Percentiles rank a stretch among this genome's conserved stretches.
These are phyloP conservation scores for Trissolcus brochymenae DNA, from an alignment of 2,888 invertebrate species.

Conservation along the genomic window DNA sequence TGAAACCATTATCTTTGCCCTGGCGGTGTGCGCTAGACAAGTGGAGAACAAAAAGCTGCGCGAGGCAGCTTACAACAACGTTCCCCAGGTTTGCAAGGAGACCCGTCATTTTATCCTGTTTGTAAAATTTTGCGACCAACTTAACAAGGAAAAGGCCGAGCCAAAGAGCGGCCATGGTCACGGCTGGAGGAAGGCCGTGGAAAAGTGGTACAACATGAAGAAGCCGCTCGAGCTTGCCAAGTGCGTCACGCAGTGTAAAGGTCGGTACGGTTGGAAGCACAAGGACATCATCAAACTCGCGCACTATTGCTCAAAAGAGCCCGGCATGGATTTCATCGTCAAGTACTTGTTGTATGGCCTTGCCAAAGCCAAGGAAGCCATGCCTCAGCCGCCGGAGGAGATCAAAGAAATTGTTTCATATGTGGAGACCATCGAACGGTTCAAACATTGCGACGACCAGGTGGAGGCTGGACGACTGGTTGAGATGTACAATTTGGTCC, in stretches of 20 bases:
- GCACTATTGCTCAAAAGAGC: slow-evolving; percentile 74
- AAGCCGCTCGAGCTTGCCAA: slow-evolving; percentile 81
- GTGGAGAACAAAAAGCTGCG: slow-evolving; percentile 75
- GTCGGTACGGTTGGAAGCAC: slow-evolving; percentile 84
- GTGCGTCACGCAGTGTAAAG: slow-evolving; percentile 81
- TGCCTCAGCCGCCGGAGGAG: slow-evolving; percentile 69
- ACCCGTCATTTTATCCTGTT: slow-evolving; percentile 83
- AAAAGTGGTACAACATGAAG: slow-evolving; percentile 82
- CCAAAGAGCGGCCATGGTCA: slow-evolving; percentile 78
- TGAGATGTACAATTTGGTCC: slow-evolving; percentile 78
- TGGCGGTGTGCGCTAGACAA: slow-evolving; percentile 80
- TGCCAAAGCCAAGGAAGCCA: slow-evolving; percentile 77
- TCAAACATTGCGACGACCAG: slow-evolving; percentile 76
- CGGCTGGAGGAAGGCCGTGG: slow-evolving; percentile 81
- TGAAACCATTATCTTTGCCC: slow-evolving; percentile 81
- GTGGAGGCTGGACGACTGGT: slow-evolving; percentile 78
- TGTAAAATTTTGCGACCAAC: slow-evolving; percentile 79
- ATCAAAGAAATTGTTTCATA: slow-evolving; percentile 71
- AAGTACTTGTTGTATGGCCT: slow-evolving; percentile 79
- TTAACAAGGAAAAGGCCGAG: slow-evolving; percentile 68
- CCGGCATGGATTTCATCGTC: slow-evolving; percentile 66
- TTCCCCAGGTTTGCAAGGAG: slow-evolving; percentile 79
- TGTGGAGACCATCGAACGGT: slow-evolving; percentile 67
- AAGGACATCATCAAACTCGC: slow-evolving; percentile 83
- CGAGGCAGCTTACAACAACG: slow-evolving; percentile 77